These are phyloP conservation scores for Ammospiza caudacuta DNA, from an alignment of 2,113 vertebrate genomes.

Conservation along the genomic window DNA sequence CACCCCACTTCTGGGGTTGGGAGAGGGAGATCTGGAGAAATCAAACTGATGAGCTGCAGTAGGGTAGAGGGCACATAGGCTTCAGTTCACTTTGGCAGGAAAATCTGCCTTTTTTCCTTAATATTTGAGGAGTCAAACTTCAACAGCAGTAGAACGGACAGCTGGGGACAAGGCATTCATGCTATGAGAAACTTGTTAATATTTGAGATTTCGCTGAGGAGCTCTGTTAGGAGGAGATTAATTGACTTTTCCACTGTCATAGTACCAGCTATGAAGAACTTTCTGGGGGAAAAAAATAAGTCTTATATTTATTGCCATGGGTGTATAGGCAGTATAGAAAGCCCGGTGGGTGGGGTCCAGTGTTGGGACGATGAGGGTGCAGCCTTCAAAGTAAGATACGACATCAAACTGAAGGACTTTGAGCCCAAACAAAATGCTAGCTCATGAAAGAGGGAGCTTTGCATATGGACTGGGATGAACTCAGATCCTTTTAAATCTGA, in stretches of 20 bases:
- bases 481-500: neutral
- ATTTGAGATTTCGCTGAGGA: conserved; percentile 11
- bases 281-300: neutral
- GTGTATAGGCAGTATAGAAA: neutral
- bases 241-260: neutral
- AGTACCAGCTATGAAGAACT: neutral
- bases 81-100: neutral
- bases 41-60: neutral
- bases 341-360: neutral
- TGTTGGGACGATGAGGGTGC: neutral
- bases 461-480: neutral
- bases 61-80: neutral
- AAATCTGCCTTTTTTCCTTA: neutral
- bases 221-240: neutral
- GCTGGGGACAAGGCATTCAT: neutral
- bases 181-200: conserved; percentile 19
- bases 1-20: neutral
- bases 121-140: neutral
- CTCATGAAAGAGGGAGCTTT: neutral
- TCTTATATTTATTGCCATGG: neutral
- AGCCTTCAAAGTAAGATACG: neutral
- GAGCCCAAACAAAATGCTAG: neutral
- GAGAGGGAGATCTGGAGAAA: neutral
- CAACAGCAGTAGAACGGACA: neutral
- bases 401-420: neutral